Base-by-base conservation (phyloP, 2,113 vertebrate genomes). In the Scatophagus argus region DNA sequence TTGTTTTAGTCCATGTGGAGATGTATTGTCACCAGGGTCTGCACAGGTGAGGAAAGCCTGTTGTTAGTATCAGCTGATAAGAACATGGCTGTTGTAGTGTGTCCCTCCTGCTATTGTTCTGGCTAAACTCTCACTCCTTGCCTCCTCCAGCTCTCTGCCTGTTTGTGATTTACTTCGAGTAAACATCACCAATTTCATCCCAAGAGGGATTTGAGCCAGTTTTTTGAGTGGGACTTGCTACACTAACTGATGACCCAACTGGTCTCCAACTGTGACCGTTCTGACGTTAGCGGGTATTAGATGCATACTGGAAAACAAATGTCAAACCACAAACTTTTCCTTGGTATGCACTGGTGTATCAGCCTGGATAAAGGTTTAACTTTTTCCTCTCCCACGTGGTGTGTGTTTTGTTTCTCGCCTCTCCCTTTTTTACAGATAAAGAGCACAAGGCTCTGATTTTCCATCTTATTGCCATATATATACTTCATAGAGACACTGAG, bases 381-480 rank as follows among this genome's bases (percentile, higher is more conserved):
- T 6, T 82, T n/a, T 77, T 81, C 74, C 56, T 78, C 59, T 78
- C 62, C 59, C 66, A 77, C 56, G 51, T 79, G 66, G 62, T 80
- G 13, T 72, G 67, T 77, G 72, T 67, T 49, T 66, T 62, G 59
- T 59, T 61, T 79, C 56, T 36, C 27, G 23, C 43, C 59, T 47
- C 59, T 75, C 54, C 39, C 55, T 46, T 29, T 27, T 71, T 58
- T 49, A 69, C 56, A 63, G 72, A 82, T 70, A 75, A 34, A 67
- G 39, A 83, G 60, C 68, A 65, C 72, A 55, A 67, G 34, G 27
- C 38, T 76, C 66, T 77, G 82, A 80, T 81, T 83, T 77, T 80
- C 61, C 47, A 64, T 65, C 29, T 73, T 83, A 83, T 82, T 89
- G 46, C 83, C 86, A 88, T 91, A 87, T 89, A 89, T 91, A 89